Evolutionary conservation across 2,113 vertebrate genomes (phyloP).

Genomic region (Naja naja): DNA sequence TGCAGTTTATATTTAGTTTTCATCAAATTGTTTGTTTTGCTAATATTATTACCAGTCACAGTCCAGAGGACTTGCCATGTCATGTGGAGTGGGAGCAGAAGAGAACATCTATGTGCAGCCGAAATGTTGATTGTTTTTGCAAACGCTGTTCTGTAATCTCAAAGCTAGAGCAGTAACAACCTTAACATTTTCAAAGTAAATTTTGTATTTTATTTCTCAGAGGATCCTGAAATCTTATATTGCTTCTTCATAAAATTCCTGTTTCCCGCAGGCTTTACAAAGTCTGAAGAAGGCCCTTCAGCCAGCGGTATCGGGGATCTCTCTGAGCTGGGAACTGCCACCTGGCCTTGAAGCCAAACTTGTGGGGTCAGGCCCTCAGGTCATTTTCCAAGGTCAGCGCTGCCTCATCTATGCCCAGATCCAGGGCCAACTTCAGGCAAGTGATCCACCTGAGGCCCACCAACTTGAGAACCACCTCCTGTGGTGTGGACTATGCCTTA

Average conservation of each 20-base stretch:
- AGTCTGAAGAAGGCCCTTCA: slow-evolving; percentile 59
- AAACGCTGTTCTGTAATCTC: background rate
- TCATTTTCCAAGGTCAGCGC: slow-evolving; percentile 59
- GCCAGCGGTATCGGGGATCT: slow-evolving; percentile 37
- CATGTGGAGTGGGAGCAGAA: background rate
- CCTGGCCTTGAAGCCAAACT: slow-evolving; percentile 29
- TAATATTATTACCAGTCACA: background rate
- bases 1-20: background rate
- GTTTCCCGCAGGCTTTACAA: slow-evolving; percentile 50
- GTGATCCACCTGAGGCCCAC: background rate
- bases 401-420: slow-evolving; percentile 60
- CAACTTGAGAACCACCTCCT: background rate
- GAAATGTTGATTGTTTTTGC: background rate
- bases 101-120: background rate
- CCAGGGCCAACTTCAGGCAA: background rate
- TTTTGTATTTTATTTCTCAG: background rate
- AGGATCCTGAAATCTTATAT: background rate
- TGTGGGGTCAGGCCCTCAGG: slow-evolving; percentile 45
- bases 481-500: background rate
- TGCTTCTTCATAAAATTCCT: too few species aligned
- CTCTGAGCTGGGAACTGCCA: slow-evolving; percentile 63
- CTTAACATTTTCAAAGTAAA: background rate
- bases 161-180: background rate
- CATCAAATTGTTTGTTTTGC: background rate
- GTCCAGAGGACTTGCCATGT: background rate